Evolutionary conservation across 2,113 vertebrate genomes (phyloP), one percentile per base, ranked within the genome.

Genomic region (Pagrus major): DNA sequence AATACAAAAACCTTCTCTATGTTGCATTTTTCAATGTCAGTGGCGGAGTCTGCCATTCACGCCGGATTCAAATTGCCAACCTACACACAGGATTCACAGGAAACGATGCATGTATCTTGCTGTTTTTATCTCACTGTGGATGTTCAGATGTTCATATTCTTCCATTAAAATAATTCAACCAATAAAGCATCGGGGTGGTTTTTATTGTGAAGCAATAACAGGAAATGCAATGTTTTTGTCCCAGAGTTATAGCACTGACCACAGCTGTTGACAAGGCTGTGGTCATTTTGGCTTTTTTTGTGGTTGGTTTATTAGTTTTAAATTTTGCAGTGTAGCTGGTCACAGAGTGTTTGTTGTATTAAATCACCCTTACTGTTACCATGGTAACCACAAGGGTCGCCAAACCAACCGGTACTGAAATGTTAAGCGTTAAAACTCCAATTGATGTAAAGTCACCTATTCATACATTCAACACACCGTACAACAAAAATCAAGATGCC

Each of bases 301-400:
- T 52, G 37, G 16, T 41, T 51, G 6, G 5, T 3, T 9, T 39
- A n/a, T 37, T 2, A 23, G 6, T 33, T 61, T 41, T 6, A 46
- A 25, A 29, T 39, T 37, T 18, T 46, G 27, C 37, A 46, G n/a
- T 1, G 25, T 21, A n/a, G 44, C 4, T 33, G 64, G 55, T 46
- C 35, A 54, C 21, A 16, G 10, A 29, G 41, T 35, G 27, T 66
- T 56, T 47, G 18, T 35, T 12, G 5, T 27, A 16, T 29, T 63
- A 63, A 84, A 27, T 12, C 5, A 8, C 31, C 27, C 23, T 58
- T n/a, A 21, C 16, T 15, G 66, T 78, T 76, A n/a, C 87, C 63
- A 69, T 16, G 63, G 81, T 54, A 76, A 82, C 75, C 12, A 16
- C 16, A n/a, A 27, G 35, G 14, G 41, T 35, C 31, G 12, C 7